Conservation (phyloP, 30 jellyfish, hydroid and myxozoan species). For the Turritopsis rubra region DNA sequence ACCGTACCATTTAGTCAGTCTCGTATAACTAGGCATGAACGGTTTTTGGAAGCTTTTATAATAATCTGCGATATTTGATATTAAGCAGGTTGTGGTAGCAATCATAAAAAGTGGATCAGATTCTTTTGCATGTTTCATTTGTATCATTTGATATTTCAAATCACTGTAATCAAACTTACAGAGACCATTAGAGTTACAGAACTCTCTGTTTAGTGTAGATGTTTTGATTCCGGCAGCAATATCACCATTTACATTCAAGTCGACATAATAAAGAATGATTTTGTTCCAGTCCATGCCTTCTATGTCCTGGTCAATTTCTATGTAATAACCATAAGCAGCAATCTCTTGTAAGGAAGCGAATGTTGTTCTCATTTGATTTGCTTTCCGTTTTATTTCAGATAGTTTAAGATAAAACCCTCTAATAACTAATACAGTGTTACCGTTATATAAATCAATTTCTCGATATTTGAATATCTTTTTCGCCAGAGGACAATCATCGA, state of each 20-base stretch:
- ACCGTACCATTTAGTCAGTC: neutral
- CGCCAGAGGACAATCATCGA: slow-evolving; percentile 13
- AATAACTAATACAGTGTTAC: neutral
- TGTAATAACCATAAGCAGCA: slow-evolving; percentile 15
- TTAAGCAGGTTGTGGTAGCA: slow-evolving; percentile 26
- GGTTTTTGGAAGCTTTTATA: slow-evolving; percentile 4
- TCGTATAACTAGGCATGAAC: neutral
- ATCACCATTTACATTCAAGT: neutral
- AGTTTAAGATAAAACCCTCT: slow-evolving; percentile 26
- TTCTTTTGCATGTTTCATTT: neutral
- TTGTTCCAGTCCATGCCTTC: neutral
- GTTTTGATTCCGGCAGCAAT: neutral
- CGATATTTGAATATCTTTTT: neutral
- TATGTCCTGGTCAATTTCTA: slow-evolving; percentile 17
- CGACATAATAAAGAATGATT: neutral
- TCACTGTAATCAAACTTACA: neutral
- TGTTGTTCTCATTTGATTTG: neutral
- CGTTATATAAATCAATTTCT: neutral
- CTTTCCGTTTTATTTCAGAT: slow-evolving; percentile 11
- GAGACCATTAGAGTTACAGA: neutral
- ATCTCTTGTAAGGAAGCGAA: neutral
- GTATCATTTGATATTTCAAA: slow-evolving; percentile 2
- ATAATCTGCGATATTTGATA: slow-evolving; percentile 9
- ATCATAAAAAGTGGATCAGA: slow-evolving; percentile 23
- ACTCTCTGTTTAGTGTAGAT: neutral